Conservation (phyloP, 2,888 invertebrate species). For the Podabrus alpinus region DNA sequence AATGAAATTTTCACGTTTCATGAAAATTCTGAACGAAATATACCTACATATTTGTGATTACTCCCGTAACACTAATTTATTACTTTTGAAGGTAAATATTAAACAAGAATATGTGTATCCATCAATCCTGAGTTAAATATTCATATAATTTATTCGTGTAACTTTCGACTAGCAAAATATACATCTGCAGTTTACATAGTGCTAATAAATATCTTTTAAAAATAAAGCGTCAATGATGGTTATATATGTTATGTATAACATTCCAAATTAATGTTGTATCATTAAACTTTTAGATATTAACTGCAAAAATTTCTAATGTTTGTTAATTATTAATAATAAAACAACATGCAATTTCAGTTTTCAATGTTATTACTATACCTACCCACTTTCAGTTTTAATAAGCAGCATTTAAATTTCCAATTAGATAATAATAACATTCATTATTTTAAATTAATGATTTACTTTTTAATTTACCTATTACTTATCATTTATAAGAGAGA, state of each 20-base stretch:
- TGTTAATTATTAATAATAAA: neutral
- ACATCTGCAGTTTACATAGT: neutral
- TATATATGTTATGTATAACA: neutral
- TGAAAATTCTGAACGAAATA: neutral
- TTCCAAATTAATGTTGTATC: neutral
- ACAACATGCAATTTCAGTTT: neutral
- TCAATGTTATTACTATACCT: neutral
- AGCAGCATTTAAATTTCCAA: neutral
- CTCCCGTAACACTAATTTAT: neutral
- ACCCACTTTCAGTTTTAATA: neutral
- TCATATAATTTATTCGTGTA: neutral
- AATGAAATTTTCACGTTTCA: neutral
- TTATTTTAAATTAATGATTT: neutral
- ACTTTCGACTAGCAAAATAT: neutral
- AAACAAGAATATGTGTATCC: neutral
- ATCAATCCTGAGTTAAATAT: neutral
- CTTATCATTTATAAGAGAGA: neutral
- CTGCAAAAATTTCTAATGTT: neutral
- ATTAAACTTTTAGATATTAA: neutral
- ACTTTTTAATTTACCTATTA: neutral
- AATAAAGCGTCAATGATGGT: neutral
- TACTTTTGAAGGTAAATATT: neutral
- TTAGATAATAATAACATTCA: neutral
- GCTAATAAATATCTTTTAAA: neutral
- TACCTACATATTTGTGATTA: neutral